phyloP scores from a whole-genome alignment of 1,140 invertebrate genomes.

The Triops longicaudatus region DNA sequence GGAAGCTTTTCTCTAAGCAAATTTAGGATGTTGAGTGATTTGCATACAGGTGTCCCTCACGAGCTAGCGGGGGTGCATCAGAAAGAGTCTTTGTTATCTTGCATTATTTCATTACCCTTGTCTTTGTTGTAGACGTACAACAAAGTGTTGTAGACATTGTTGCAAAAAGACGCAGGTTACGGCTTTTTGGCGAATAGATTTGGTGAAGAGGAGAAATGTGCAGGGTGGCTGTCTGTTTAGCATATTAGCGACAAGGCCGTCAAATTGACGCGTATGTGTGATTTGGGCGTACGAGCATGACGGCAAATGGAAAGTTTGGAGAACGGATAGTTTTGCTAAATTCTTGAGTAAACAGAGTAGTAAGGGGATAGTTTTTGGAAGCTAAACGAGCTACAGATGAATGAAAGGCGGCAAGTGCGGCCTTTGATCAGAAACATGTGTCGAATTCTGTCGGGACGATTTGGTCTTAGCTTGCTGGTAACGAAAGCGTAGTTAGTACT shows the following conservation, averaged over 20 bases:
- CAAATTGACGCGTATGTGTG: neutral
- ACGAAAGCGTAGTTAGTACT: no score
- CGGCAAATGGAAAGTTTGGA: neutral
- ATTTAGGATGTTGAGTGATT: neutral
- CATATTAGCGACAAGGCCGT: neutral
- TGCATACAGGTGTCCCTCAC: neutral
- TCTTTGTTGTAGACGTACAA: no score
- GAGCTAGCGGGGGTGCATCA: neutral
- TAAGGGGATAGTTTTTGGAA: neutral
- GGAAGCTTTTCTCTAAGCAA: neutral
- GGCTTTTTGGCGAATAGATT: no score
- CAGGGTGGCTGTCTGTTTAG: neutral
- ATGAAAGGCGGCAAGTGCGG: neutral
- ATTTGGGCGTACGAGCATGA: neutral
- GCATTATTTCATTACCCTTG: no score
- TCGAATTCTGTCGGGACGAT: neutral
- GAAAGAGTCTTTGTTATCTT: neutral
- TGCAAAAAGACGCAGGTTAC: no score
- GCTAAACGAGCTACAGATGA: neutral
- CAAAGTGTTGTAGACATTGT: no score
- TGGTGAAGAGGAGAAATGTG: no score
- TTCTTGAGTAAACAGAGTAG: neutral
- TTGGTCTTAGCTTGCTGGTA: no score
- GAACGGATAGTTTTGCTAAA: neutral
- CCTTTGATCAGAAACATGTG: neutral